Base-by-base conservation (phyloP, 2,888 invertebrate genomes). In the Leptopilina drosophilae region DNA sequence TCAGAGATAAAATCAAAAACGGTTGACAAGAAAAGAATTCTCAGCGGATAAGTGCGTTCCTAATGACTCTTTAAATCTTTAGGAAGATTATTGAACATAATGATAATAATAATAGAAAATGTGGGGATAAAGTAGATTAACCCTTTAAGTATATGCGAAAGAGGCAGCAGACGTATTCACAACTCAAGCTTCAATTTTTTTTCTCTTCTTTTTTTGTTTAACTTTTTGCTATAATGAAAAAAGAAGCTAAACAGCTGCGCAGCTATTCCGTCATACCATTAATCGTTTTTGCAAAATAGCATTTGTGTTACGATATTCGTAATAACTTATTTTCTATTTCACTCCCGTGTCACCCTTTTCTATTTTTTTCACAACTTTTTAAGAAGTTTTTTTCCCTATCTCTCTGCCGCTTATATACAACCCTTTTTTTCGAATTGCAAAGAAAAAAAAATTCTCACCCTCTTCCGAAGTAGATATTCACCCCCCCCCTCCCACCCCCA, bases 251-350 rank as follows among this genome's bases (percentile, higher is more conserved):
- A 12, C 64, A 64, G 64, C 64, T 64, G 64, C 64, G 33, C 12
- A 64, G 14, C 40, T 14, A 40, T 14, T 64, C 66, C 66, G 42
- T 66, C 42, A 33, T 33, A 66, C 40, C 42, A n/a, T 40, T 42
- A 42, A 66, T 66, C 66, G n/a, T 42, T 66, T 40, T 42, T n/a
- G 66, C n/a, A 14, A 66, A n/a, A 40, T 66, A 9, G 62, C 62
- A 14, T n/a, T 7, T 40, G n/a, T 42, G 7, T n/a, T n/a, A 66
- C 66, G 42, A 66, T 66, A 66, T 40, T 40, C 42, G 12, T 66
- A 66, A 42, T 66, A 66, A 42, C 66, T 66, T n/a, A n/a, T n/a
- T 66, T 62, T 40, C 40, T n/a, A 5, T 42, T n/a, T 66, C 66
- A 20, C 20, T 20, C 62, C 8, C 14, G 8, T 66, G 40, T 66